Percentiles rank a stretch among this genome's conserved stretches.
Conservation (phyloP, 92 coral and sea anemone genomes). For the Chrysogorgia sp. region DNA sequence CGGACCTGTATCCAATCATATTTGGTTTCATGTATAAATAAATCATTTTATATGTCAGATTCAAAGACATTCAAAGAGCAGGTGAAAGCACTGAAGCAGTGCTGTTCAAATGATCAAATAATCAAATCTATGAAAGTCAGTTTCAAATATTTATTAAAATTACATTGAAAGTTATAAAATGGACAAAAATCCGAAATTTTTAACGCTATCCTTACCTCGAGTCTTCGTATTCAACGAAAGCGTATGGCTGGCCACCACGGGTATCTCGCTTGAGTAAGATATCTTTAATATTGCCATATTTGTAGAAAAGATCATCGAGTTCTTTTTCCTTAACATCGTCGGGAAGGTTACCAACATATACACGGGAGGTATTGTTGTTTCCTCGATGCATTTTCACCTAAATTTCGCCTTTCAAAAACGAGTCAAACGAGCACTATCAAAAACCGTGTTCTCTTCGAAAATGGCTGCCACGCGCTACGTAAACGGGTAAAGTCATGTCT, state of each 20-base stretch:
- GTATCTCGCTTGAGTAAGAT: conserved; percentile 86
- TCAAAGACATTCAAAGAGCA: too few relatives aligned
- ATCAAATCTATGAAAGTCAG: neutral
- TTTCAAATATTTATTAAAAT: too few relatives aligned
- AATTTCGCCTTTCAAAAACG: neutral
- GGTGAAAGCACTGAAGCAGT: too few relatives aligned
- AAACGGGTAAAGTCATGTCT: neutral
- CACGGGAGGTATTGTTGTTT: conserved; percentile 87
- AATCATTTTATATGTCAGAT: too few relatives aligned
- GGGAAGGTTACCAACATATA: conserved; percentile 95
- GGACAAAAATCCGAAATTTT: neutral
- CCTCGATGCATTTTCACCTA: conserved; percentile 82
- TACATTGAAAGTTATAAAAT: too few relatives aligned
- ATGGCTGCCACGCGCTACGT: conserved; percentile 44
- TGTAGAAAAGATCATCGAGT: conserved; percentile 86
- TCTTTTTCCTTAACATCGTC: conserved; percentile 82
- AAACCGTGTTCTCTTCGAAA: neutral
- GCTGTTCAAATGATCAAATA: too few relatives aligned
- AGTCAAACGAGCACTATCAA: too few relatives aligned
- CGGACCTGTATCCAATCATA: neutral
- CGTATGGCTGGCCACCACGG: conserved; percentile 93
- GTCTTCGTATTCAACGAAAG: conserved; percentile 93
- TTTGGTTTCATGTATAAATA: too few relatives aligned
- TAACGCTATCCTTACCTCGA: conserved; percentile 66
- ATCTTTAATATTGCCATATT: conserved; percentile 93